Conservation (phyloP, 2,797 vertebrate species). For the Tenualosa thibaudeaui region DNA sequence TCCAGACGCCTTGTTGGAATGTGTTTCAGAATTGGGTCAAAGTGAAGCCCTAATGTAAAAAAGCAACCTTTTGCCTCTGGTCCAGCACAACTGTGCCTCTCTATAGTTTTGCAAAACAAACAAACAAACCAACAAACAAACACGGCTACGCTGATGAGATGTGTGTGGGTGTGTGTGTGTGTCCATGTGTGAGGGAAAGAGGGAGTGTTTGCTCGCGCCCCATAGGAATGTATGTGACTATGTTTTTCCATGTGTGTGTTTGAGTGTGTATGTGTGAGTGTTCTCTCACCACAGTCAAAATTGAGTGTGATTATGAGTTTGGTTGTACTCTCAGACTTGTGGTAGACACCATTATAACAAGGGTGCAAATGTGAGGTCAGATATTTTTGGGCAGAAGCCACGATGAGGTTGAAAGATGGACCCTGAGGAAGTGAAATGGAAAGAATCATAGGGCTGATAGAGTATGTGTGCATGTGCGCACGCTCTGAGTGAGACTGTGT, state of each 20-base stretch:
- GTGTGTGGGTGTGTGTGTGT: neutral
- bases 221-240: slow-evolving; percentile 22
- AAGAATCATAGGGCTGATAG: neutral
- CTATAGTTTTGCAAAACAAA: slow-evolving; percentile 39
- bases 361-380: slow-evolving; percentile 58
- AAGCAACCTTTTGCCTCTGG: slow-evolving; percentile 34
- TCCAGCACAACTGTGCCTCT: slow-evolving; percentile 32
- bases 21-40: slow-evolving; percentile 65
- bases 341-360: slow-evolving; percentile 53
- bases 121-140: slow-evolving; percentile 13
- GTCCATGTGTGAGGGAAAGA: slow-evolving; percentile 14
- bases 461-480: neutral
- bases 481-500: neutral
- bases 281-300: slow-evolving; percentile 23
- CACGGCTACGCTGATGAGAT: neutral
- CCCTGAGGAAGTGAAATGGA: slow-evolving; percentile 18
- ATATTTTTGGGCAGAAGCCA: slow-evolving; percentile 58
- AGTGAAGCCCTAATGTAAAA: slow-evolving; percentile 51
- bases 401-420: slow-evolving; percentile 16
- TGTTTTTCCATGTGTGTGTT: slow-evolving; percentile 12
- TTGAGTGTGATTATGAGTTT: slow-evolving; percentile 56
- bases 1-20: slow-evolving; percentile 60
- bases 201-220: slow-evolving; percentile 34
- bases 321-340: slow-evolving; percentile 49
- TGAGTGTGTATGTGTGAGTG: slow-evolving; percentile 36